A percentile compares a stretch with the other conserved stretches of the same genome.
These are phyloP conservation scores for Paedocypris sp. DNA, from an alignment of 2,113 vertebrate genomes.

Conservation along the genomic window DNA sequence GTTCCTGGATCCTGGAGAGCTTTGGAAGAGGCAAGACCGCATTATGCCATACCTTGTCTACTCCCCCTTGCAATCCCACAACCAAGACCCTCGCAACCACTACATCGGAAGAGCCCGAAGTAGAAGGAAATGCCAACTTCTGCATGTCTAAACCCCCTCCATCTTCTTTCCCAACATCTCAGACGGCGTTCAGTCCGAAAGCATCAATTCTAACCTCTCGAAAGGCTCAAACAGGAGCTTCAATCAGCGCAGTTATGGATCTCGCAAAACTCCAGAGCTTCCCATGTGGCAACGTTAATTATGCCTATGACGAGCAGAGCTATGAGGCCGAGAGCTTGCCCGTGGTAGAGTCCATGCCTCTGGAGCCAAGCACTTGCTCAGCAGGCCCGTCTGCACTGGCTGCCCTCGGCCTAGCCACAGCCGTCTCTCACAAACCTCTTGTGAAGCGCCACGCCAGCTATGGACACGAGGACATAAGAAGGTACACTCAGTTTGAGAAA, in stretches of 20 bases:
- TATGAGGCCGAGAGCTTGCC: constrained; percentile 57
- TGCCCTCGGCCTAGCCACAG: constrained; percentile 37
- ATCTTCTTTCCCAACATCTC: constrained; percentile 50
- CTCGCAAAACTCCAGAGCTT: constrained; percentile 77
- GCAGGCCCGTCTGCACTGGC: constrained; percentile 33
- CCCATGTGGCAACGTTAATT: constrained; percentile 80
- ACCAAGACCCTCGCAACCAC: constrained; percentile 24
- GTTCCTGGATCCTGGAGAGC: constrained; percentile 77
- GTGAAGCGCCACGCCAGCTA: constrained; percentile 66
- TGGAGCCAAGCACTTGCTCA: constrained; percentile 50
- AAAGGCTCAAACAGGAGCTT: constrained; percentile 29
- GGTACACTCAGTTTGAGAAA: constrained; percentile 65
- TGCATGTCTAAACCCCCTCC: constrained; percentile 31
- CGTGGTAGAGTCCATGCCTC: constrained; percentile 44
- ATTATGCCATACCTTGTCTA: constrained; percentile 57
- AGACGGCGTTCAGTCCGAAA: constrained; percentile 38
- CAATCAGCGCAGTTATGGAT: constrained; percentile 54
- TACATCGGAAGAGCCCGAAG: constrained; percentile 55
- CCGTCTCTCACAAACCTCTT: constrained; percentile 52
- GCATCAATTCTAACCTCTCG: constrained; percentile 32
- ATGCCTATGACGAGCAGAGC: constrained; percentile 70
- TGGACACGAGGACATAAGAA: constrained; percentile 60
- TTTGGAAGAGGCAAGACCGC: constrained; percentile 56
- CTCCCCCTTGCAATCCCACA: constrained; percentile 45
- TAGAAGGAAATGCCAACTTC: constrained; percentile 43